Conservation (phyloP, 2,888 invertebrate species). For the Slavum lentiscoides region DNA sequence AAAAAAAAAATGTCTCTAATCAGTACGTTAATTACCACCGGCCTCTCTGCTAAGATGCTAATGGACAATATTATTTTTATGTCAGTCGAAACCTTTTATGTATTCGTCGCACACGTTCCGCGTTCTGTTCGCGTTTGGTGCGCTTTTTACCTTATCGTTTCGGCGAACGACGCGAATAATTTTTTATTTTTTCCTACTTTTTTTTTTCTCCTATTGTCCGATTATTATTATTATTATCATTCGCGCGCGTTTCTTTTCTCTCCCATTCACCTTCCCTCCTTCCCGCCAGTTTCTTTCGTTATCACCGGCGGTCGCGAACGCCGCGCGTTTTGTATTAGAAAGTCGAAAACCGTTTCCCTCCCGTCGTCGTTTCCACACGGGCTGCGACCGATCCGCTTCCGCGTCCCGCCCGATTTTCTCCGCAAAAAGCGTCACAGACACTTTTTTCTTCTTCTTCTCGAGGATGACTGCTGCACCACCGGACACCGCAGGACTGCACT, state of each 20-base stretch:
- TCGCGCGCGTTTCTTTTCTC: not conserved
- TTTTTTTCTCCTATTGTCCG: not conserved
- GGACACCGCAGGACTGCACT: too few relatives aligned
- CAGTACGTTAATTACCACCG: slow-evolving; percentile 53
- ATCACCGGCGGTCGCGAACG: not conserved
- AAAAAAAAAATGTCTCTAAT: slow-evolving; percentile 41
- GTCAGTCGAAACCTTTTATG: slow-evolving; percentile 46
- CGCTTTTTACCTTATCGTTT: not conserved
- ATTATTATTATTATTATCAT: too few relatives aligned
- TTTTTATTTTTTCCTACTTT: not conserved
- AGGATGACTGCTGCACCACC: too few relatives aligned
- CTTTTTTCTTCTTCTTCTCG: too few relatives aligned
- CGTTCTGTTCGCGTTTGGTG: slow-evolving; percentile 12
- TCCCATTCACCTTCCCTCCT: too few relatives aligned
- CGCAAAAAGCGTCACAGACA: too few relatives aligned
- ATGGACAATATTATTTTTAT: slow-evolving; percentile 47
- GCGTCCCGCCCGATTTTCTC: too few relatives aligned
- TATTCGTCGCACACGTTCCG: slow-evolving; percentile 39
- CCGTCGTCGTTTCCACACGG: too few relatives aligned
- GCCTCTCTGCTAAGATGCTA: slow-evolving; percentile 48
- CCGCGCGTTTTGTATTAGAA: too few relatives aligned
- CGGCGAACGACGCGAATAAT: not conserved
- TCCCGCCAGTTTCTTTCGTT: slow-evolving; percentile 1
- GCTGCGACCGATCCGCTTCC: too few relatives aligned
- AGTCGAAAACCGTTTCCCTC: too few relatives aligned